These are phyloP conservation scores for Hippasteria phrygiana DNA, from an alignment of 53 echinoderm and acorn worm genomes.

Conservation along the genomic window DNA sequence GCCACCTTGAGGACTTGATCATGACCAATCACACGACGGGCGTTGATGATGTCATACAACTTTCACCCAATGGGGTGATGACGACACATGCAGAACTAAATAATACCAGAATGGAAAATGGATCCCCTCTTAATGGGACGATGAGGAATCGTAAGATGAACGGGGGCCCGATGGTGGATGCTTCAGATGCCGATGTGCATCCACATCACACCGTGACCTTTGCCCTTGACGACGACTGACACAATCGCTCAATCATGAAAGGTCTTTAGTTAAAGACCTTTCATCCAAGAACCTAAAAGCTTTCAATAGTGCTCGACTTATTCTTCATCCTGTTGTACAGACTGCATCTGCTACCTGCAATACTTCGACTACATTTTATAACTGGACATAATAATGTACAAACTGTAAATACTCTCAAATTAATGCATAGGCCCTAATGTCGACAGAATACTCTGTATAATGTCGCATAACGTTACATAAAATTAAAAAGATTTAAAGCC, in stretches of 20 bases:
- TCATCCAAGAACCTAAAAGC: too few relatives aligned
- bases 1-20: not conserved
- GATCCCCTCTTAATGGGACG: not conserved
- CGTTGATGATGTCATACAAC: not conserved
- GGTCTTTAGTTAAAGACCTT: too few relatives aligned
- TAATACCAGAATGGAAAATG: not conserved
- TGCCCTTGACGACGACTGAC: constrained; percentile 38
- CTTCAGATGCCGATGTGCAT: not conserved
- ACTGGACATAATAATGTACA: not conserved
- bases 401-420: not conserved
- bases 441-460: not conserved
- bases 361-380: not conserved
- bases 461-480: not conserved
- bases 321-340: not conserved
- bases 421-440: too few relatives aligned
- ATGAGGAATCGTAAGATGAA: constrained; percentile 25
- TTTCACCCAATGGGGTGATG: constrained; percentile 30
- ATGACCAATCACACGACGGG: constrained; percentile 13
- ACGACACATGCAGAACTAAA: not conserved
- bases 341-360: too few relatives aligned
- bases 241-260: not conserved
- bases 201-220: constrained; percentile 52
- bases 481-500: not conserved
- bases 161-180: constrained; percentile 18
- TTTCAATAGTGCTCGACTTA: not conserved